Conservation (phyloP, 2,888 invertebrate genomes). For the Neoscelio sp. region DNA sequence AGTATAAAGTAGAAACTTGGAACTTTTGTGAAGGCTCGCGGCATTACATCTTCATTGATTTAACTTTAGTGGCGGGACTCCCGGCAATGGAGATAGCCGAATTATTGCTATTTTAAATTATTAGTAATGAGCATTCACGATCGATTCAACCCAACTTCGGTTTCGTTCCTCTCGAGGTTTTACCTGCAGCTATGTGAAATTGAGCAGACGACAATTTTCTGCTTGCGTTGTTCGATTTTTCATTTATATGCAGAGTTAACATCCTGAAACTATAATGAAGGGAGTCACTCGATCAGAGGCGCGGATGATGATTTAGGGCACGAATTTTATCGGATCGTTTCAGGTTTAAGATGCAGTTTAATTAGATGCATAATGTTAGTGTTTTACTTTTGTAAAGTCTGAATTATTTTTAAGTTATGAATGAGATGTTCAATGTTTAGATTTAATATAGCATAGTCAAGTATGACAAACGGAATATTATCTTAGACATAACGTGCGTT, state of each 20-base stretch:
- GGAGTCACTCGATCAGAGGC: too few species aligned
- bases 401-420: slow-evolving; percentile 4
- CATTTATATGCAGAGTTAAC: slow-evolving; percentile 41
- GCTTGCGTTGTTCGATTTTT: slow-evolving; percentile 39
- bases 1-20: slow-evolving; percentile 39
- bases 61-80: slow-evolving; percentile 29
- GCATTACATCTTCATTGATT: slow-evolving; percentile 56
- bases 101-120: slow-evolving; percentile 58
- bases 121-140: slow-evolving; percentile 52
- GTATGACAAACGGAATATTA: too few species aligned
- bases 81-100: slow-evolving; percentile 43
- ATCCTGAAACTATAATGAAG: too few species aligned
- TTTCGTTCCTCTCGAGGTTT: slow-evolving; percentile 17
- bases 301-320: too few species aligned
- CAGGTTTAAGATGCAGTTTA: too few species aligned
- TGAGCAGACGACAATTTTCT: slow-evolving; percentile 51
- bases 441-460: too few species aligned
- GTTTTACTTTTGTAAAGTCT: too few species aligned
- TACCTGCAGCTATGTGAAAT: slow-evolving; percentile 30
- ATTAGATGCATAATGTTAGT: too few species aligned
- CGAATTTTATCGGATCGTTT: slow-evolving; percentile 1
- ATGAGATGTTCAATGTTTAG: too few species aligned
- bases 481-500: not conserved
- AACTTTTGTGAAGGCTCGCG: slow-evolving; percentile 42
- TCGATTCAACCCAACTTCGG: slow-evolving; percentile 27